A percentile compares a stretch with the other conserved stretches of the same genome.
Conservation (phyloP, 2,113 vertebrate genomes). For the Oryzias curvinotus region DNA sequence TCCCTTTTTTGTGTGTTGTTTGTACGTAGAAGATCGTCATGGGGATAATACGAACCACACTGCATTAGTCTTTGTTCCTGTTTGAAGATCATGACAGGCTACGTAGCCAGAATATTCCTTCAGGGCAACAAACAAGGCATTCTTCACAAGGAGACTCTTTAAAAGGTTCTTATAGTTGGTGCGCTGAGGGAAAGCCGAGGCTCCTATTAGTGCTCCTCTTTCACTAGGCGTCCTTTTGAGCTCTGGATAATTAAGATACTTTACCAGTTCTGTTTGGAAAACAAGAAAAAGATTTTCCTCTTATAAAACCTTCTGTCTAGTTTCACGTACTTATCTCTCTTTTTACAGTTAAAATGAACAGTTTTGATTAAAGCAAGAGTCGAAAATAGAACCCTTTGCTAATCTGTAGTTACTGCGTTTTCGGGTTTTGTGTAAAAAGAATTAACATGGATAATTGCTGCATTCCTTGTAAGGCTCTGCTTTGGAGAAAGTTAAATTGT, state of each 20-base stretch:
- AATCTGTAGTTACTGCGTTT: too few relatives aligned
- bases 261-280: constrained; percentile 2
- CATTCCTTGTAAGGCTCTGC: too few relatives aligned
- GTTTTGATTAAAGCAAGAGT: too few relatives aligned
- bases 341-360: too few relatives aligned
- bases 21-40: constrained; percentile 61
- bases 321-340: too few relatives aligned
- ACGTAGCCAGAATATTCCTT: constrained; percentile 56
- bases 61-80: constrained; percentile 50
- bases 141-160: constrained; percentile 54
- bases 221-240: constrained; percentile 36
- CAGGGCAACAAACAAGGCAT: constrained; percentile 62
- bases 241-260: constrained; percentile 33
- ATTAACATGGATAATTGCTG: too few relatives aligned
- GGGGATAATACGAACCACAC: constrained; percentile 30
- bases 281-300: too few relatives aligned
- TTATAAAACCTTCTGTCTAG: too few relatives aligned
- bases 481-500: too few relatives aligned
- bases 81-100: constrained; percentile 64
- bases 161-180: constrained; percentile 37
- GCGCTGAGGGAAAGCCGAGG: constrained; percentile 28
- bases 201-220: constrained; percentile 42
- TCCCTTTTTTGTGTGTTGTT: constrained; percentile 23
- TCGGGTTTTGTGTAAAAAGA: too few relatives aligned
- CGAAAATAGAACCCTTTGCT: too few relatives aligned